Percentiles rank a stretch among this genome's conserved stretches.
Conservation (phyloP, 2,888 invertebrate species). For the Ypsolopha scabrella region DNA sequence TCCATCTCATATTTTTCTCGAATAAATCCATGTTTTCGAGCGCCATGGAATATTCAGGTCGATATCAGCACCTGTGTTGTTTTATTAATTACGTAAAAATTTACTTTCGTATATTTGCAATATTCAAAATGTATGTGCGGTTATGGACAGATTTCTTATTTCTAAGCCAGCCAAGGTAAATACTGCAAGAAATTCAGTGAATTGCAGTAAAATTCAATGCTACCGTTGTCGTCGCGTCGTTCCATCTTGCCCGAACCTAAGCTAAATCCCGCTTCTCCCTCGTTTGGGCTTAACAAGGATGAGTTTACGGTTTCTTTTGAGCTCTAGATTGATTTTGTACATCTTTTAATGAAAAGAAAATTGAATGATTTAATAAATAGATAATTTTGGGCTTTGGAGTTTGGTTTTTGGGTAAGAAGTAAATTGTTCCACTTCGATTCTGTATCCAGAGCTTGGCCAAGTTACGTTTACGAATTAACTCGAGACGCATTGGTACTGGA, state of each 20-base stretch:
- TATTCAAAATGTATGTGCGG: no score
- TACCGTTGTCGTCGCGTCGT: not conserved
- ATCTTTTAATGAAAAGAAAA: not conserved
- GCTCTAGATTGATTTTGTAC: not conserved
- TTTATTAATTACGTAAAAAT: no score
- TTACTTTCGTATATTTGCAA: no score
- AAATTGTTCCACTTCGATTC: no score
- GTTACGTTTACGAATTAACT: no score
- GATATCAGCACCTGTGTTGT: not conserved
- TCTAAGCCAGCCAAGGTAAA: not conserved
- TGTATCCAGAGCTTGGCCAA: no score
- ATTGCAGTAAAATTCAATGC: not conserved
- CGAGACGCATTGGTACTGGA: no score
- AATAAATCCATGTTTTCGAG: not conserved
- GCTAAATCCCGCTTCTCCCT: not conserved
- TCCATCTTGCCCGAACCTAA: constrained; percentile 1
- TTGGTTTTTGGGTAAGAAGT: no score
- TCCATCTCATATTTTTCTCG: not conserved
- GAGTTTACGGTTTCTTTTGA: not conserved
- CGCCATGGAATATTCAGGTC: not conserved
- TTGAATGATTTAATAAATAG: no score
- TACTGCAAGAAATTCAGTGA: not conserved
- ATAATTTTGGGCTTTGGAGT: no score
- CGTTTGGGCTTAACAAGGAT: not conserved
- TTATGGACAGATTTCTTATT: not conserved